Percentiles rank a stretch among this genome's conserved stretches.
Conservation (phyloP, 1,140 invertebrate species). For the Nomia melanderi region DNA sequence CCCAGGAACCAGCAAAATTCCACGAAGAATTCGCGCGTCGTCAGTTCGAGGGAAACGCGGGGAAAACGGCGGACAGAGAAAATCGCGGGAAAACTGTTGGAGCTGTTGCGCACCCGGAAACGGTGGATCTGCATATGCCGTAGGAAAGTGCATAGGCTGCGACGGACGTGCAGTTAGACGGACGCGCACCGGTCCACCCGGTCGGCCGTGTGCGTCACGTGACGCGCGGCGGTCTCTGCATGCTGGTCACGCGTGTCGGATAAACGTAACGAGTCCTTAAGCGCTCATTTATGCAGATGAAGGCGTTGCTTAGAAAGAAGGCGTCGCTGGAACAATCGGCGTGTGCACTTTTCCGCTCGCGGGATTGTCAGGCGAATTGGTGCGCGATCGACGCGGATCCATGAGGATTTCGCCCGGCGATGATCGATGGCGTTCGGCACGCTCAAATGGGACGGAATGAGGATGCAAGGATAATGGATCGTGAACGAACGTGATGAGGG, state of each 20-base stretch:
- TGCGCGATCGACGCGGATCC: constrained; percentile 17
- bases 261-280: constrained; percentile 70
- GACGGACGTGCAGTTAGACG: neutral
- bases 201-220: constrained; percentile 16
- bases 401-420: neutral
- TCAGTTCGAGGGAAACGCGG: no score
- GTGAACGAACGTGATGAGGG: no score
- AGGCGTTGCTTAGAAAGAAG: constrained; percentile 58
- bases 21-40: no score
- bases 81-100: no score
- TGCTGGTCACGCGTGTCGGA: constrained; percentile 66
- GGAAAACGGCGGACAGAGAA: no score
- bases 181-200: neutral
- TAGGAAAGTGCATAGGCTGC: neutral
- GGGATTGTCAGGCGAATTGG: constrained; percentile 29
- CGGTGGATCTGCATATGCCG: constrained; percentile 24
- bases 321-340: constrained; percentile 57
- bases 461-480: neutral
- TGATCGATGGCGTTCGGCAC: neutral
- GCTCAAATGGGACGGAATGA: neutral
- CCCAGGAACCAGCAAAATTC: no score
- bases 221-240: constrained; percentile 41
- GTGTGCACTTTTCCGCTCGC: constrained; percentile 46
- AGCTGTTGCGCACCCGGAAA: constrained; percentile 12
- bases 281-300: constrained; percentile 60